Base-by-base conservation (phyloP, 2,888 invertebrate genomes). In the Caenorhabditis zanzibari region DNA sequence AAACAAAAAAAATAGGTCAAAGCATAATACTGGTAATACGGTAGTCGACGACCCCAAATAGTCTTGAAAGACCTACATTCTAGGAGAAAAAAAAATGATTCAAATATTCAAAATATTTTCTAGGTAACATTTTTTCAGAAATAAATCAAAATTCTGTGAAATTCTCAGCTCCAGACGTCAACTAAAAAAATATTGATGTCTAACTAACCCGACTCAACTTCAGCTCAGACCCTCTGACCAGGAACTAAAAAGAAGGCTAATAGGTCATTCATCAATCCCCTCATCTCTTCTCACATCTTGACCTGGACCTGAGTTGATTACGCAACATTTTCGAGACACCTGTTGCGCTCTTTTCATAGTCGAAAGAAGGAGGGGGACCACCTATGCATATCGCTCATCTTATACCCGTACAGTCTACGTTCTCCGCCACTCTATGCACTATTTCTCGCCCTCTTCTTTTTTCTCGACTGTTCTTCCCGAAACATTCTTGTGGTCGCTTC, bases 281-380 rank as follows among this genome's bases (percentile, higher is more conserved):
- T 26, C 41, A 2, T 7, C 22, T 28, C 38, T 28, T 3, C 19
- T 63, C 44, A 22, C 58, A 41, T 73, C 74, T 74, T 74, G 74
- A 74, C 64, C 66, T 58, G 54, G 3, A 19, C 58, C 19, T 22
- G 32, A 32, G 64, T 49, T 54, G 19, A 54, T 77, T 69, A 44
- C 77, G 69, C 71, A 77, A 72, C 72, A 72, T 28, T 44, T 74
- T n/a, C 22, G 22, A 41, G 28, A 58, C 77, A 77, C 77, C 77
- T 77, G 77, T 77, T 63, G 52, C 61, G 64, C 26, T 71, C 71
- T 66, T 66, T n/a, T 52, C 32, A 49, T 32, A 22, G 61, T 58
- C 10, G 38, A 38, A 32, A 32, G 32, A 32, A 16, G 1, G 16
- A 14, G 14, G 5, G n/a, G 74, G 74, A 26, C 66, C 54, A 47